Evolutionary conservation across 2,888 invertebrate species (phyloP).

Genomic region (Clepsis dumicolana): DNA sequence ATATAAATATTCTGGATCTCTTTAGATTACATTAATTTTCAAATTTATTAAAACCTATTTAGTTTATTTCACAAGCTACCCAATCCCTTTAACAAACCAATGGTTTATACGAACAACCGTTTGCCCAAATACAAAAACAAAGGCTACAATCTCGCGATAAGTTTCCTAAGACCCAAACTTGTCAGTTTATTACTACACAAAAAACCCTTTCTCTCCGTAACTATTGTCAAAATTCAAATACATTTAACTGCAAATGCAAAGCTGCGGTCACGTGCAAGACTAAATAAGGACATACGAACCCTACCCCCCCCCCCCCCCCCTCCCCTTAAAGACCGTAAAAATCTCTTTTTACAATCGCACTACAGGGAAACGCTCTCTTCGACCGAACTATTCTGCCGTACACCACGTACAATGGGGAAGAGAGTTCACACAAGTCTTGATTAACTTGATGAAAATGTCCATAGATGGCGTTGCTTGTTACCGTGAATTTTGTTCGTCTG

Average conservation of each 20-base stretch:
- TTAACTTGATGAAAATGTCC: background rate
- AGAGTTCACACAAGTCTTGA: slow-evolving; percentile 18
- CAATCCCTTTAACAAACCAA: too few species aligned
- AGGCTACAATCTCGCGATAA: background rate
- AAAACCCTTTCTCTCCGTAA: background rate
- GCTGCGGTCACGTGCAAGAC: slow-evolving; percentile 71
- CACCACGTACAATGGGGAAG: slow-evolving; percentile 56
- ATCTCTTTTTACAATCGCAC: slow-evolving; percentile 73
- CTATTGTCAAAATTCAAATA: slow-evolving; percentile 8
- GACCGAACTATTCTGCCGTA: slow-evolving; percentile 62
- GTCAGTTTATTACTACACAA: background rate
- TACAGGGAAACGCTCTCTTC: slow-evolving; percentile 80
- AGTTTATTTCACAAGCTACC: too few species aligned
- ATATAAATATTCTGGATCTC: slow-evolving; percentile 58
- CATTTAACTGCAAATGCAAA: slow-evolving; percentile 63
- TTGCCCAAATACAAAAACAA: too few species aligned
- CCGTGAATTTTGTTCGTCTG: background rate
- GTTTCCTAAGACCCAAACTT: background rate
- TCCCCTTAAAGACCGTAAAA: slow-evolving; percentile 71
- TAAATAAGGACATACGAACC: slow-evolving; percentile 73
- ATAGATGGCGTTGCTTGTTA: slow-evolving; percentile 4
- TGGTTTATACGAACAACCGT: too few species aligned
- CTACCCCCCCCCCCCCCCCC: slow-evolving; percentile 49
- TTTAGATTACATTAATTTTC: slow-evolving; percentile 44
- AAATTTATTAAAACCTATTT: background rate